These are phyloP conservation scores for Ichneumoninae sp. DNA, from an alignment of 2,888 invertebrate species.

Conservation along the genomic window DNA sequence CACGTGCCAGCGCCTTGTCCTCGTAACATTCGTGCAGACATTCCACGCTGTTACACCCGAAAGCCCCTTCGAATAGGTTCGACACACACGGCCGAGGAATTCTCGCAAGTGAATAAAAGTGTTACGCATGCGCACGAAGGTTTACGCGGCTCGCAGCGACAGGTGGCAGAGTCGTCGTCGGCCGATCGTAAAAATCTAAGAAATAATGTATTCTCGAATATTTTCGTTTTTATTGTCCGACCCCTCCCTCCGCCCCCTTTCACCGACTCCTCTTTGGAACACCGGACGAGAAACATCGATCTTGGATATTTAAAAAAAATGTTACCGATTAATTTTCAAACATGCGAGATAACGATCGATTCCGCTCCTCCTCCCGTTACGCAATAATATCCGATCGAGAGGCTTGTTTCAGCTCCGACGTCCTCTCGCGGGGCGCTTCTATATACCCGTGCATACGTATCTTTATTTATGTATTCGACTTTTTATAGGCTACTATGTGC, in stretches of 20 bases:
- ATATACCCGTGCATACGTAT: constrained; percentile 43
- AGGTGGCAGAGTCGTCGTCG: constrained; percentile 25
- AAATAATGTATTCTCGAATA: constrained; percentile 45
- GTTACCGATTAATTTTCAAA: constrained; percentile 59
- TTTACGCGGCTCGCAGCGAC: constrained; percentile 17
- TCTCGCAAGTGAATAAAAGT: constrained; percentile 19
- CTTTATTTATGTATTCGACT: constrained; percentile 40
- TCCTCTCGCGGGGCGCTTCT: not conserved
- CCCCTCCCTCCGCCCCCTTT: too few species aligned
- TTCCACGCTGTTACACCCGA: not conserved
- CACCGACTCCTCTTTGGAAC: not conserved
- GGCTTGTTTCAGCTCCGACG: not conserved
- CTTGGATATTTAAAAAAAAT: constrained; percentile 18
- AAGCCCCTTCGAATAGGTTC: constrained; percentile 46
- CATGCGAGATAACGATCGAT: constrained; percentile 53
- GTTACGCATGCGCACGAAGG: constrained; percentile 16
- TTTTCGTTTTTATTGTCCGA: not conserved
- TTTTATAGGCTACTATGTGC: constrained; percentile 13
- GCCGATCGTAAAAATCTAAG: constrained; percentile 29
- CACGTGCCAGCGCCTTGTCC: constrained; percentile 40
- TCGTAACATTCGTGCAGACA: constrained; percentile 38
- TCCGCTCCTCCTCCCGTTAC: constrained; percentile 45
- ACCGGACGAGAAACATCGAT: constrained; percentile 21
- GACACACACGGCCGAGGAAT: constrained; percentile 7
- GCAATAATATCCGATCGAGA: constrained; percentile 36